These are phyloP conservation scores for Danio choprae DNA, from an alignment of 2,797 vertebrate species.

Conservation along the genomic window DNA sequence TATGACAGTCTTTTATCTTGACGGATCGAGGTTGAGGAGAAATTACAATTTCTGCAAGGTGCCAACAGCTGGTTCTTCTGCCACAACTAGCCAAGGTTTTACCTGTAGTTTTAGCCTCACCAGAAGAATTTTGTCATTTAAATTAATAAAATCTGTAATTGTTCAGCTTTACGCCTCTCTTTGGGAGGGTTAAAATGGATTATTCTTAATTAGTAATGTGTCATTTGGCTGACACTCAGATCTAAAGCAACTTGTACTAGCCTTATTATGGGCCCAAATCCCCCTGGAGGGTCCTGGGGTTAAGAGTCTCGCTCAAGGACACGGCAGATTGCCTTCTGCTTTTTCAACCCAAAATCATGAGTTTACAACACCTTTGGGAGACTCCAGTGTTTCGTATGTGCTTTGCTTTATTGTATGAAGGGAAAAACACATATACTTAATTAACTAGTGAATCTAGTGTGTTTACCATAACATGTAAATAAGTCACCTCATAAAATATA, in stretches of 20 bases:
- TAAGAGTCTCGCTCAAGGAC: constrained; percentile 35
- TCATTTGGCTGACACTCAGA: constrained; percentile 18
- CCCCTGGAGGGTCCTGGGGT: constrained; percentile 11
- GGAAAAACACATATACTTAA: background rate
- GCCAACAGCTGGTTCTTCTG: constrained; percentile 43
- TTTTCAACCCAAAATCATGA: constrained; percentile 16
- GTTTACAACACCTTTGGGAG: constrained; percentile 11
- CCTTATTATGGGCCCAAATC: constrained; percentile 5
- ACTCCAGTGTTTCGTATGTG: background rate
- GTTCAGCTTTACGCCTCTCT: constrained; percentile 15
- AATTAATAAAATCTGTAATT: background rate
- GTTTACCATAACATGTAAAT: too few species aligned
- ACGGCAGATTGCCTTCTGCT: background rate
- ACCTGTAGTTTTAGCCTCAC: background rate
- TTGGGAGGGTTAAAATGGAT: constrained; percentile 32
- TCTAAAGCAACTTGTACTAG: constrained; percentile 11
- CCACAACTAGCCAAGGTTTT: background rate
- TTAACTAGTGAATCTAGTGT: too few species aligned
- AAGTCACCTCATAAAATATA: too few species aligned
- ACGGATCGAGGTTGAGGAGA: constrained; percentile 49
- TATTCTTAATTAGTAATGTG: constrained; percentile 24
- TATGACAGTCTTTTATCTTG: constrained; percentile 53
- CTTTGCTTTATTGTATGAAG: background rate
- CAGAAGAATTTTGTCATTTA: background rate
- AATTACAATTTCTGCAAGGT: constrained; percentile 39